These are phyloP conservation scores for Barbus barbus DNA, from an alignment of 2,113 vertebrate species.

Conservation along the genomic window DNA sequence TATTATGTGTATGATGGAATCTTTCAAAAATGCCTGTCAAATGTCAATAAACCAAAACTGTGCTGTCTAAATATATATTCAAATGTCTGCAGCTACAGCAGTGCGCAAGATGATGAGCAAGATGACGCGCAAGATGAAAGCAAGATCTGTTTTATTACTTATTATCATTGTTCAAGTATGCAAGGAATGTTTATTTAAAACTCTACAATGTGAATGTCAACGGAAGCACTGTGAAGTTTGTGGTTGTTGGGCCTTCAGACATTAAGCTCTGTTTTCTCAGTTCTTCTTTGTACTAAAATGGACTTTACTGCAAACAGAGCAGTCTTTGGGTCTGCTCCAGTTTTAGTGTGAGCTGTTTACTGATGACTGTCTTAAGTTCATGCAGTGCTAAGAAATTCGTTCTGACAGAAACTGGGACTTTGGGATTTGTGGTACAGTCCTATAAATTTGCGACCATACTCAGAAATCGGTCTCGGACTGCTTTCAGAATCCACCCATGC, in stretches of 20 bases:
- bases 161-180: neutral
- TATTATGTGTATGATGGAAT: no score
- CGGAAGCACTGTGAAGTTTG: neutral
- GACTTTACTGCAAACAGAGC: neutral
- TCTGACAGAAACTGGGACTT: neutral
- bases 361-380: neutral
- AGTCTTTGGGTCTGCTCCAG: neutral
- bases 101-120: no score
- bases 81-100: neutral
- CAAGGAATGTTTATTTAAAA: neutral
- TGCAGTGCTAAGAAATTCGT: neutral
- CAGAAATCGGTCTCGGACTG: neutral
- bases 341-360: neutral
- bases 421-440: neutral
- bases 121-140: no score
- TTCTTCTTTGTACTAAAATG: neutral
- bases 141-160: neutral
- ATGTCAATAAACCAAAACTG: no score
- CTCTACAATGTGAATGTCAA: neutral
- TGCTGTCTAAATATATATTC: no score
- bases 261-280: neutral
- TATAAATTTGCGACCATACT: constrained; percentile 23
- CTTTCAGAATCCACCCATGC: constrained; percentile 8
- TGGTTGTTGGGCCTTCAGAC: neutral
- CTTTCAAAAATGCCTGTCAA: no score